phyloP scores from a whole-genome alignment of 2,888 invertebrate species.

The Alviniconcha strummeri region DNA sequence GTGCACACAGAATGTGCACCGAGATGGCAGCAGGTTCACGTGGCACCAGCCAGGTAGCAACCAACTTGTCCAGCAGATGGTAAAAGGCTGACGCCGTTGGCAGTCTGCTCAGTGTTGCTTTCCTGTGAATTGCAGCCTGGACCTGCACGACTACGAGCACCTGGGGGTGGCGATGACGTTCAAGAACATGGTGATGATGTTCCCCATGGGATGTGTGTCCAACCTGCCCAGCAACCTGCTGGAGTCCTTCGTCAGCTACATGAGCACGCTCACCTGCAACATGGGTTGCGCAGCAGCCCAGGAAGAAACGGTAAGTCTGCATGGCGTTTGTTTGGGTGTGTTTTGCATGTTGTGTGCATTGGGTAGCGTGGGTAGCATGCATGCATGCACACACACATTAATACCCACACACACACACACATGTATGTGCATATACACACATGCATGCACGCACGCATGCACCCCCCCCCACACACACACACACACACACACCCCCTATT shows the following conservation, averaged over 20 bases:
- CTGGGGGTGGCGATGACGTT: constrained; percentile 82
- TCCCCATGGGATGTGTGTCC: constrained; percentile 76
- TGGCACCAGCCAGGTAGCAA: too few species aligned
- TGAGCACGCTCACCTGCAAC: constrained; percentile 80
- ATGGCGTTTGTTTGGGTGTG: background rate
- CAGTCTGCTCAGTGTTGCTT: too few species aligned
- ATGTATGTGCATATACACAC: too few species aligned
- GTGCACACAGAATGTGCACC: too few species aligned
- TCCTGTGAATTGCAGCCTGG: constrained; percentile 73
- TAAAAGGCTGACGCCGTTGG: too few species aligned
- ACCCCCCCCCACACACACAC: too few species aligned
- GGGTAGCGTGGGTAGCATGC: background rate
- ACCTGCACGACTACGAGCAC: constrained; percentile 81
- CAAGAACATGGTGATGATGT: constrained; percentile 79
- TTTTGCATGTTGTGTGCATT: background rate
- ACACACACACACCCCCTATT: too few species aligned
- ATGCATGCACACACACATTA: background rate
- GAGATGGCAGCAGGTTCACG: too few species aligned
- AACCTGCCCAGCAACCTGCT: constrained; percentile 75
- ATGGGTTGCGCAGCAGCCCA: constrained; percentile 81
- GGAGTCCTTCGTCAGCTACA: constrained; percentile 78
- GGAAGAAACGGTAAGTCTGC: constrained; percentile 79
- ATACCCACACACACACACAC: too few species aligned
- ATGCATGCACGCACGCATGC: too few species aligned
- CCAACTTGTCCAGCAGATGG: too few species aligned